Conservation (phyloP, 2,113 vertebrate genomes). For the Tragelaphus buxtoni region DNA sequence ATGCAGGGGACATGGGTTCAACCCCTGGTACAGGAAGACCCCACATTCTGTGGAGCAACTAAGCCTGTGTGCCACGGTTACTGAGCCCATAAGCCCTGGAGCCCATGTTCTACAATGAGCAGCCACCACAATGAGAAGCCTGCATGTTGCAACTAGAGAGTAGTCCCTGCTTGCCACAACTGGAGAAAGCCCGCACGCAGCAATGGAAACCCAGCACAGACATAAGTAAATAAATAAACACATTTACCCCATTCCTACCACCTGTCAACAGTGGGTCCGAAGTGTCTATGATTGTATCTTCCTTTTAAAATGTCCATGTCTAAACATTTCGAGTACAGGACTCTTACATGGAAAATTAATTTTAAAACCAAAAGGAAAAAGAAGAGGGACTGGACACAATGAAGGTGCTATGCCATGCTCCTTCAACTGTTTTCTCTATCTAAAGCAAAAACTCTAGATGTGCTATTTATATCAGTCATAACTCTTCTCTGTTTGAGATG, state of each 20-base stretch:
- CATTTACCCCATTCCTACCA: not conserved
- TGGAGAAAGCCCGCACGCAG: not conserved
- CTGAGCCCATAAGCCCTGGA: not conserved
- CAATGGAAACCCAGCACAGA: not conserved
- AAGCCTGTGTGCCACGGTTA: not conserved
- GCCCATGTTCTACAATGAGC: not conserved
- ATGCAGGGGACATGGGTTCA: not conserved
- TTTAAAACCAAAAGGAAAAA: conserved; percentile 26
- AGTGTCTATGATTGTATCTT: not conserved
- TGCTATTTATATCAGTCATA: conserved; percentile 12
- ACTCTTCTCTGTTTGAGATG: conserved; percentile 11
- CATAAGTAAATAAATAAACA: not conserved
- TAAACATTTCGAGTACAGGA: not conserved
- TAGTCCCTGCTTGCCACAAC: not conserved
- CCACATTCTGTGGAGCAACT: not conserved
- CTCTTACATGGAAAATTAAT: not conserved
- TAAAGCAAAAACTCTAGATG: conserved; percentile 13
- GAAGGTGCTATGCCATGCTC: not conserved
- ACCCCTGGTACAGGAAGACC: not conserved
- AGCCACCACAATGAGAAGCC: not conserved
- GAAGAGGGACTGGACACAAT: not conserved
- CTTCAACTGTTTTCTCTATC: not conserved
- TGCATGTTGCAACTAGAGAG: not conserved
- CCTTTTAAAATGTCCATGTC: not conserved
- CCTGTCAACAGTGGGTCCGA: not conserved